Conservation (phyloP, 2,888 invertebrate genomes). For the Synanthedon andrenaeformis region DNA sequence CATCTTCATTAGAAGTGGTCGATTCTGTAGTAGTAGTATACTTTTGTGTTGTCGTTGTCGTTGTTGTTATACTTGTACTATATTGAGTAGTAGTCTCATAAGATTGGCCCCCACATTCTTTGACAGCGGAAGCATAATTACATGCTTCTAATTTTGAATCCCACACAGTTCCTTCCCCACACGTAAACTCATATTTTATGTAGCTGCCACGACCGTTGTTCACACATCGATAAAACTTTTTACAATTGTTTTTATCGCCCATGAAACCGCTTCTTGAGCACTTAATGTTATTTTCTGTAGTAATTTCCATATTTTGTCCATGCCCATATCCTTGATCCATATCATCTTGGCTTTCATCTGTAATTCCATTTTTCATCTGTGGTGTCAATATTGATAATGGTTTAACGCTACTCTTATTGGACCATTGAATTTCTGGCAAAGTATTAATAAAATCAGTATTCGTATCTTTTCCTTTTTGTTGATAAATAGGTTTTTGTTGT, state of each 20-base stretch:
- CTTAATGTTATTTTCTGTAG: slow-evolving; percentile 7
- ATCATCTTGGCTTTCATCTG: background rate
- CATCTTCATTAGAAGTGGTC: slow-evolving; percentile 5
- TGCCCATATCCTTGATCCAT: background rate
- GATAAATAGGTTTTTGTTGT: slow-evolving; percentile 20
- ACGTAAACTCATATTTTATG: slow-evolving; percentile 65
- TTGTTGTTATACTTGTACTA: slow-evolving; percentile 6
- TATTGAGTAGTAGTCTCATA: slow-evolving; percentile 6
- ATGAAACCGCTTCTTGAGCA: slow-evolving; percentile 71
- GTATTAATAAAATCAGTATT: background rate
- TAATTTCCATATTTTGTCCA: background rate
- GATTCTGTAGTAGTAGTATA: slow-evolving; percentile 10
- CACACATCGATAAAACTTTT: slow-evolving; percentile 77
- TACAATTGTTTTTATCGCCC: slow-evolving; percentile 67
- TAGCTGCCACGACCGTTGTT: slow-evolving; percentile 47
- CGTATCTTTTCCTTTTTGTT: background rate
- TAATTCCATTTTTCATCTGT: background rate
- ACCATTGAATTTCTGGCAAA: background rate
- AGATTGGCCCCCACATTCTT: slow-evolving; percentile 25
- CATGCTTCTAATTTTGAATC: slow-evolving; percentile 67
- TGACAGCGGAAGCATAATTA: slow-evolving; percentile 68
- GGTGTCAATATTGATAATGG: background rate
- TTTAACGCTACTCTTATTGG: background rate
- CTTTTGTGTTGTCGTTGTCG: slow-evolving; percentile 8
- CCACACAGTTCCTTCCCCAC: slow-evolving; percentile 73